Evolutionary conservation across 2,113 vertebrate species (phyloP), one percentile per base, ranked within the genome.

Genomic region (Smithornis capensis): DNA sequence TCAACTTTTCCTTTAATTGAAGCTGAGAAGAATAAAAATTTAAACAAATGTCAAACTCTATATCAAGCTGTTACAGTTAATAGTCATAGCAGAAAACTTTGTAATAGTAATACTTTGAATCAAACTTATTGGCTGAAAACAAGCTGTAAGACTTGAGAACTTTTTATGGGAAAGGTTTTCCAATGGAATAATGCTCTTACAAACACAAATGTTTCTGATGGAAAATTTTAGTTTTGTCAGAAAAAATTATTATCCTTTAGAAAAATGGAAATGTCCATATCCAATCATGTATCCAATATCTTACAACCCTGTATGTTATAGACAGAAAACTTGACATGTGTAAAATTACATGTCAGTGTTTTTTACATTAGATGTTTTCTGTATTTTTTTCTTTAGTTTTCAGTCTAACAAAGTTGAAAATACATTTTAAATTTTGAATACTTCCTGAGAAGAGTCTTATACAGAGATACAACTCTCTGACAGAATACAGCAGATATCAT

Each of bases 11-110:
- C 19, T 91, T 78, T 49, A 94, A 71, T 56, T 82, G 76, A 90
- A 64, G 27, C 35, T 84, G 52, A 81, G 56, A 89, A 75, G 59
- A 88, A 89, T 55, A 67, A 71, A 94, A 92, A 83, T 89, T n/a
- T 86, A 67, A 70, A 67, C 29, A 83, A 93, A 75, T 89, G 73
- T 87, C 75, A 84, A 81, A 81, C 2, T 7, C 33, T 56, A 15
- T 76, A 87, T 70, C 44, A 87, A 86, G 37, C 49, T 83, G 52
- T 81, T 93, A 78, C 15, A 52, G 21, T 40, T 92, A 87, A 83
- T 56, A 83, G 22, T 23, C 73, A 64, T 84, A 87, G 76, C 64
- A 87, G 73, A 87, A 92, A 87, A 64, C 27, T 70, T 74, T 71
- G 45, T 63, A 78, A 74, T 65, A 82, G 31, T 29, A 90, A 69